Percentiles rank a stretch among this genome's conserved stretches.
phyloP scores from a whole-genome alignment of 2,888 invertebrate genomes.

The Meiosimyza decipiens region DNA sequence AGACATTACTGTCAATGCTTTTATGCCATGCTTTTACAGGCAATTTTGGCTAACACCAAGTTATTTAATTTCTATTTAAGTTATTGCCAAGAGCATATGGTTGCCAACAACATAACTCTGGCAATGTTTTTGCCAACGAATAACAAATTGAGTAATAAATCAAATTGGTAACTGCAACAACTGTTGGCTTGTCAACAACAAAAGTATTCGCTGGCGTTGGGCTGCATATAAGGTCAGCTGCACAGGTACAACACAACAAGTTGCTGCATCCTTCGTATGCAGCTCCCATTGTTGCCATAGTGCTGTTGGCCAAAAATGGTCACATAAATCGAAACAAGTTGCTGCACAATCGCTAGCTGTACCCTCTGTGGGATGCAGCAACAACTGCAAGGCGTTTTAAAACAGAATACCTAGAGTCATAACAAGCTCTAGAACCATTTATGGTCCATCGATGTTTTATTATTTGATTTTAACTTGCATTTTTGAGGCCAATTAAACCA shows the following conservation, averaged over 20 bases:
- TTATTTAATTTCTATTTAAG: too few relatives aligned
- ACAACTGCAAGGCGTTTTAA: not conserved
- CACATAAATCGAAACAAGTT: constrained; percentile 18
- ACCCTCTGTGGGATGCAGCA: not conserved
- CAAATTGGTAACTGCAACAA: constrained; percentile 11
- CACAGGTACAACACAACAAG: constrained; percentile 13
- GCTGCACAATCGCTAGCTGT: not conserved
- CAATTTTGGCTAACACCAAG: too few relatives aligned
- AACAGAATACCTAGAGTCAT: not conserved
- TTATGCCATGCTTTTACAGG: too few relatives aligned
- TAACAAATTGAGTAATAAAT: constrained; percentile 30
- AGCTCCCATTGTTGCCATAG: not conserved
- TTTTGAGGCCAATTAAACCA: not conserved
- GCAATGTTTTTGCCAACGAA: constrained; percentile 4
- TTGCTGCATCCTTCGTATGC: constrained; percentile 2
- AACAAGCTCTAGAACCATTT: constrained; percentile 15
- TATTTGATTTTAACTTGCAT: not conserved
- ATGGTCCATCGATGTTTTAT: not conserved
- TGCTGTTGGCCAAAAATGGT: constrained; percentile 26
- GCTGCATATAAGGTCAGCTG: constrained; percentile 10
- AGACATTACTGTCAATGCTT: too few relatives aligned
- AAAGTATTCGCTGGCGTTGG: not conserved
- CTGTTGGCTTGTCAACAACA: not conserved
- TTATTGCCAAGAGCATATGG: not conserved
- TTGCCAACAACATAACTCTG: not conserved